Conservation (phyloP, 2,888 invertebrate genomes). For the Esperia sulphurella region DNA sequence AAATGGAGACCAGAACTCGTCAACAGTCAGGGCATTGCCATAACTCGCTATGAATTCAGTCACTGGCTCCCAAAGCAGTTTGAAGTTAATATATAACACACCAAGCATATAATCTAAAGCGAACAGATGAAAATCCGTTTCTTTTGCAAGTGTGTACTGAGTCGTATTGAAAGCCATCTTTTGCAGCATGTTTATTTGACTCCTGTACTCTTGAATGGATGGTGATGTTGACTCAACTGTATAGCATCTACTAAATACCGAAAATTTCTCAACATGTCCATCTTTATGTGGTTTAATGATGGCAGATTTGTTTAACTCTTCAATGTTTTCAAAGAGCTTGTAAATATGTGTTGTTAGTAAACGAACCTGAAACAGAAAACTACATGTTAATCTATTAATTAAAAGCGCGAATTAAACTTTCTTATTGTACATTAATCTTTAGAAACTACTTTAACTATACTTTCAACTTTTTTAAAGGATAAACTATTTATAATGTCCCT, state of each 20-base stretch:
- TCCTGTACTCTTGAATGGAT: slow-evolving; percentile 88
- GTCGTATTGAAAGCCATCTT: slow-evolving; percentile 83
- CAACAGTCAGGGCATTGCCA: slow-evolving; percentile 79
- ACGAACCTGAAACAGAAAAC: slow-evolving; percentile 75
- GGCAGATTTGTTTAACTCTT: slow-evolving; percentile 62
- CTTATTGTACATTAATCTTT: no score
- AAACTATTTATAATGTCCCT: no score
- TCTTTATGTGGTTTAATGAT: no score
- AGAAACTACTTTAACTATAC: no score
- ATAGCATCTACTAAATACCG: slow-evolving; percentile 83
- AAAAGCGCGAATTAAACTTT: no score
- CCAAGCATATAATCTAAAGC: slow-evolving; percentile 90
- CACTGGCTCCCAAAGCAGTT: slow-evolving; percentile 92
- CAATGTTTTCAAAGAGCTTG: slow-evolving; percentile 80
- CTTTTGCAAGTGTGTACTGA: slow-evolving; percentile 76
- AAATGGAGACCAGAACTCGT: slow-evolving; percentile 88
- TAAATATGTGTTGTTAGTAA: slow-evolving; percentile 86
- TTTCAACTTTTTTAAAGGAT: no score
- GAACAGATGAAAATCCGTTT: slow-evolving; percentile 80
- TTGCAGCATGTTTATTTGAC: slow-evolving; percentile 86
- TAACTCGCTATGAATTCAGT: slow-evolving; percentile 86
- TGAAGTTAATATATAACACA: slow-evolving; percentile 91
- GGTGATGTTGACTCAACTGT: slow-evolving; percentile 85
- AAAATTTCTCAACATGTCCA: slow-evolving; percentile 63
- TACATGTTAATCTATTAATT: not conserved